Conservation (phyloP, 2,797 vertebrate species). For the Takifugu rubripes region DNA sequence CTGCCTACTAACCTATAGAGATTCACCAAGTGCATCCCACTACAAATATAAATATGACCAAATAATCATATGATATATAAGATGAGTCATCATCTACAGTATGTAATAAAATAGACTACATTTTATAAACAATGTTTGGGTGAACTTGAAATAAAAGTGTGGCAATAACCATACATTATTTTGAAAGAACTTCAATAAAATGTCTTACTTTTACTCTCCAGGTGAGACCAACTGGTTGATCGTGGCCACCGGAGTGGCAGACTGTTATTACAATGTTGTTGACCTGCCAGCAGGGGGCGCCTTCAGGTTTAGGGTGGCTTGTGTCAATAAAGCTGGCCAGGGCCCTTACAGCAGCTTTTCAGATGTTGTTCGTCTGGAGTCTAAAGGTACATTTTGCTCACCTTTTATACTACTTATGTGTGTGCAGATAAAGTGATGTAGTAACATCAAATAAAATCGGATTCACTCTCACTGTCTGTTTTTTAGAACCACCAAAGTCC, state of each 20-base stretch:
- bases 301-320: slow-evolving; percentile 92
- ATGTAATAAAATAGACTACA: no score
- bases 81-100: no score
- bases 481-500: slow-evolving; percentile 67
- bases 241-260: slow-evolving; percentile 82
- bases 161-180: not conserved
- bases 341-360: slow-evolving; percentile 92
- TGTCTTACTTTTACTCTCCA: slow-evolving; percentile 43
- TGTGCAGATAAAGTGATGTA: no score
- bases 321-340: slow-evolving; percentile 93
- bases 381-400: slow-evolving; percentile 66
- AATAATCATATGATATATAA: no score
- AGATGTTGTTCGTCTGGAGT: slow-evolving; percentile 77
- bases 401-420: not conserved
- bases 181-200: not conserved
- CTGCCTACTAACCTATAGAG: not conserved
- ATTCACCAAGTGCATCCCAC: not conserved
- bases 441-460: not conserved
- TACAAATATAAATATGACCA: no score
- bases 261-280: slow-evolving; percentile 93
- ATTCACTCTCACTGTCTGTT: slow-evolving; percentile 7
- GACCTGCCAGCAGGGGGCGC: slow-evolving; percentile 78
- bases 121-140: no score
- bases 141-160: no score
- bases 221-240: slow-evolving; percentile 89